Percentiles rank a stretch among this genome's conserved stretches.
Evolutionary conservation across 2,888 invertebrate species (phyloP).

Genomic region (Spodoptera littoralis): DNA sequence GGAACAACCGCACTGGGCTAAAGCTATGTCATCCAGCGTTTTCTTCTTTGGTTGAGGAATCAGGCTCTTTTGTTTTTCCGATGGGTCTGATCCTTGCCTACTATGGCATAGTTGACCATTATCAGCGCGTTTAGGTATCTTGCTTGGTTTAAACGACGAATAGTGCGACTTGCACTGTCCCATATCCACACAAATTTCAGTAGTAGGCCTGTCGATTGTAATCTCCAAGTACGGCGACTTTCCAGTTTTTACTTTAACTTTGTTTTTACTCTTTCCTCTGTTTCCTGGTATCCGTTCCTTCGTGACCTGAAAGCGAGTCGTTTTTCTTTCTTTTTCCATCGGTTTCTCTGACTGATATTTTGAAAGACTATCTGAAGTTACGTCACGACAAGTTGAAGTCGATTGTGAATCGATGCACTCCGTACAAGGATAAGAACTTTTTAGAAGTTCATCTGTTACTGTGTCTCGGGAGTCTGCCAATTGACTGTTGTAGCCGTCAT

Average conservation of each 20-base stretch:
- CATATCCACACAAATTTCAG: slow-evolving; percentile 49
- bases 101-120: no score
- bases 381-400: background rate
- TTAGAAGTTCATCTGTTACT: no score
- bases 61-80: slow-evolving; percentile 44
- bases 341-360: slow-evolving; percentile 1
- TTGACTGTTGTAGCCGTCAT: background rate
- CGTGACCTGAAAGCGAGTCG: slow-evolving; percentile 10
- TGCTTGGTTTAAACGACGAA: slow-evolving; percentile 30
- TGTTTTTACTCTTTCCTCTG: slow-evolving; percentile 23
- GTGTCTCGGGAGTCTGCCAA: slow-evolving; percentile 1
- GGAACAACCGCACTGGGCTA: background rate
- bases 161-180: slow-evolving; percentile 5
- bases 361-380: slow-evolving; percentile 1
- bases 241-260: slow-evolving; percentile 5
- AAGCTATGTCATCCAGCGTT: slow-evolving; percentile 61
- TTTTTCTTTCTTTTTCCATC: slow-evolving; percentile 3
- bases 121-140: slow-evolving; percentile 41
- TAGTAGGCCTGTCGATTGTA: slow-evolving; percentile 65
- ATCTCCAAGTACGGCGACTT: slow-evolving; percentile 64
- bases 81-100: background rate
- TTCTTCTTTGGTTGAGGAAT: slow-evolving; percentile 63
- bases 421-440: slow-evolving; percentile 16
- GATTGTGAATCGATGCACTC: slow-evolving; percentile 13
- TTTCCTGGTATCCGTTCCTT: slow-evolving; percentile 19